Percentiles rank a stretch among this genome's conserved stretches.
Evolutionary conservation across 2,888 invertebrate genomes (phyloP).

Genomic region (Onchidella celtica): DNA sequence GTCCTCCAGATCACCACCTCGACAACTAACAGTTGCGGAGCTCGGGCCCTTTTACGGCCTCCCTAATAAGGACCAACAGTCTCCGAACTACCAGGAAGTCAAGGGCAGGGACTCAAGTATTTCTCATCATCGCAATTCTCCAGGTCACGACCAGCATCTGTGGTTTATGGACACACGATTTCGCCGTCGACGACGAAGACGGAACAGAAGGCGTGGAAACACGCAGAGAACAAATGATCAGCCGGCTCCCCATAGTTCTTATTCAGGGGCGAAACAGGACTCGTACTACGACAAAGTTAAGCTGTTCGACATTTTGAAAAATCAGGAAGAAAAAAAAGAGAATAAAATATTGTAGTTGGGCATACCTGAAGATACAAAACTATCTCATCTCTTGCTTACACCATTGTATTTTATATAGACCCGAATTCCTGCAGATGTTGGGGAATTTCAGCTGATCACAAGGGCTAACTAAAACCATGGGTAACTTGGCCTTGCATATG

Average conservation of each 20-base stretch:
- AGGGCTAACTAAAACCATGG: no score
- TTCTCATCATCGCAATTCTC: background rate
- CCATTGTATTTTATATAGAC: no score
- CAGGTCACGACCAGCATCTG: background rate
- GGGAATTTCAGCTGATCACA: no score
- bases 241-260: background rate
- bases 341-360: background rate
- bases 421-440: no score
- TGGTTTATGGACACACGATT: conserved; percentile 40
- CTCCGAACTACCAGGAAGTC: background rate
- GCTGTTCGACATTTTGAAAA: conserved; percentile 43
- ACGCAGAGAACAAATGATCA: background rate
- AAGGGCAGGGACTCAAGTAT: background rate
- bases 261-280: background rate
- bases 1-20: background rate
- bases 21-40: background rate
- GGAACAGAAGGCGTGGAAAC: background rate
- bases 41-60: background rate
- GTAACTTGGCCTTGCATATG: no score
- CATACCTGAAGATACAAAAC: no score
- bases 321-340: background rate
- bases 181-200: background rate
- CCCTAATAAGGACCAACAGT: background rate
- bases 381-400: no score
- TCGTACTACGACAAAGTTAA: conserved; percentile 48